These are phyloP conservation scores for Clostera curtula DNA, from an alignment of 2,888 invertebrate genomes.

Conservation along the genomic window DNA sequence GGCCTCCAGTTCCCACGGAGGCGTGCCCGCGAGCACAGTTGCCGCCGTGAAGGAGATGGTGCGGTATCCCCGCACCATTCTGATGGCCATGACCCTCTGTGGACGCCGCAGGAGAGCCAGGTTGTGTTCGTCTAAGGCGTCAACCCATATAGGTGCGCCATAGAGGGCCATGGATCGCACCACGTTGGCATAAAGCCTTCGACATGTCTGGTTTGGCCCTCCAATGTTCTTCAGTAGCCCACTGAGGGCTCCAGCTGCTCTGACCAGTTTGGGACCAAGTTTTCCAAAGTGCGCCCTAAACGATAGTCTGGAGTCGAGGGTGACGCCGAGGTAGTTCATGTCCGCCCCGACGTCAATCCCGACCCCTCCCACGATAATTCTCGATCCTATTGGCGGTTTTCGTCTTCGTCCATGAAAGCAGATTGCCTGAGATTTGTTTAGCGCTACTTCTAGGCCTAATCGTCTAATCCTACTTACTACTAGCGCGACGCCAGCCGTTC, in stretches of 20 bases:
- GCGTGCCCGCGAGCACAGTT: not conserved
- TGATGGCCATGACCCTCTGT: not conserved
- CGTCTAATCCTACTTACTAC: no score
- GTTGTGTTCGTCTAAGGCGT: not conserved
- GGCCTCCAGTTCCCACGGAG: conserved; percentile 1
- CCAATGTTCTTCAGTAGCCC: not conserved
- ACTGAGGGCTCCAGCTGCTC: not conserved
- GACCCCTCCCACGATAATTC: no score
- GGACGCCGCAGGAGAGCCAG: not conserved
- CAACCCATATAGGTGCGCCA: no score
- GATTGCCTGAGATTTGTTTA: no score
- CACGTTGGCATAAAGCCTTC: not conserved
- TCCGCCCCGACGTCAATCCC: no score
- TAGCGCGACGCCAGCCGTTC: no score
- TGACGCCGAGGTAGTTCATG: conserved; percentile 1
- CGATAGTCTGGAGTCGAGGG: not conserved
- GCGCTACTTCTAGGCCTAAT: no score
- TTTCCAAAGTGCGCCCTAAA: not conserved
- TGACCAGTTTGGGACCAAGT: not conserved
- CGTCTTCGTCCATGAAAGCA: no score
- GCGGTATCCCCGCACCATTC: not conserved
- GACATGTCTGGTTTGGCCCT: not conserved
- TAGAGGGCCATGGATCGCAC: no score
- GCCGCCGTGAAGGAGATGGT: not conserved
- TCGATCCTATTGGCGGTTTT: no score